A percentile compares a stretch with the other conserved stretches of the same genome.
Evolutionary conservation across 2,113 vertebrate species (phyloP).

Genomic region (Tetrao urogallus): DNA sequence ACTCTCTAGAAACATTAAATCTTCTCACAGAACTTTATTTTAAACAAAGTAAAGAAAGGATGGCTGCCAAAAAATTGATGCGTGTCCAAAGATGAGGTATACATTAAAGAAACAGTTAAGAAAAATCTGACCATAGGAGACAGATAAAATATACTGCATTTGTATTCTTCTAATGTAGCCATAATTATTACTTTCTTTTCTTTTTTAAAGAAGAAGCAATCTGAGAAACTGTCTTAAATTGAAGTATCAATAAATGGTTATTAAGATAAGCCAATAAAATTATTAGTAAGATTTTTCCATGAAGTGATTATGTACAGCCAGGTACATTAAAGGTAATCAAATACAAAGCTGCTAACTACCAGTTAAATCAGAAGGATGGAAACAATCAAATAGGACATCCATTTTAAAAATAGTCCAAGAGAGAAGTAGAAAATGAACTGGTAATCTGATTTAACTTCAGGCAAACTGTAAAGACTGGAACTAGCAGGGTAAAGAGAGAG

Average conservation of each 20-base stretch:
- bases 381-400: background rate
- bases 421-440: conserved; percentile 10
- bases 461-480: background rate
- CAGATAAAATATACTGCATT: background rate
- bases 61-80: background rate
- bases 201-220: background rate
- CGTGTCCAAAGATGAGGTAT: background rate
- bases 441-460: conserved; percentile 18
- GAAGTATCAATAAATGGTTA: background rate
- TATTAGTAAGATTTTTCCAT: background rate
- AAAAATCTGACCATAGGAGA: background rate
- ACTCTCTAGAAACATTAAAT: background rate
- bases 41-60: background rate
- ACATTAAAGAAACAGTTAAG: background rate
- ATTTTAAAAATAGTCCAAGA: background rate
- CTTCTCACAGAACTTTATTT: background rate
- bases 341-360: background rate
- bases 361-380: background rate
- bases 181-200: background rate
- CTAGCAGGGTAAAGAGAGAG: background rate
- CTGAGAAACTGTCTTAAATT: background rate
- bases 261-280: background rate
- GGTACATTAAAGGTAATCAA: background rate
- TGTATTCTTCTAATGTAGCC: background rate
- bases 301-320: background rate